A percentile compares a stretch with the other conserved stretches of the same genome.
Conservation (phyloP, 92 coral and sea anemone genomes). For the Desmophyllum pertusum region DNA sequence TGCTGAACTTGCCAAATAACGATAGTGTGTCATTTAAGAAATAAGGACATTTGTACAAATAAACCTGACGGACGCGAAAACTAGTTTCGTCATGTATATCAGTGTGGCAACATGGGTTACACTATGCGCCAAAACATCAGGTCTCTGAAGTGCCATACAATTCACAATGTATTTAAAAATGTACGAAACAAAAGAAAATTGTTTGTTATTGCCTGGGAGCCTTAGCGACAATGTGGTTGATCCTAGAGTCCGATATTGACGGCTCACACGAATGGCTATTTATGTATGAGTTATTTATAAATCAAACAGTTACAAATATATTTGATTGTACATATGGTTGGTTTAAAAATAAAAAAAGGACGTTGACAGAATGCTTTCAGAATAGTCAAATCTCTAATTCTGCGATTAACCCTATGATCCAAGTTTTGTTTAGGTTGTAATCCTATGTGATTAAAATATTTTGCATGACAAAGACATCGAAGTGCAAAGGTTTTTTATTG, state of each 20-base stretch:
- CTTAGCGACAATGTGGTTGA: background rate
- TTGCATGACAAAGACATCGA: constrained; percentile 36
- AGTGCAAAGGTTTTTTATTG: constrained; percentile 5
- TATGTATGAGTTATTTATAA: background rate
- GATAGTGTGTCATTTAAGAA: background rate
- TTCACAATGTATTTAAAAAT: too few species aligned
- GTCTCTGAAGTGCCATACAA: background rate
- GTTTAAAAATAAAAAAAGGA: background rate
- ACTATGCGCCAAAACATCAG: background rate
- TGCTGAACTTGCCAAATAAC: background rate
- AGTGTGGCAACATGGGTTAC: too few species aligned
- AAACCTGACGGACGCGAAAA: too few species aligned
- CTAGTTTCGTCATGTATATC: too few species aligned
- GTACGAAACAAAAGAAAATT: constrained; percentile 4
- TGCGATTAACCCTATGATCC: constrained; percentile 7
- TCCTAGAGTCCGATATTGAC: background rate
- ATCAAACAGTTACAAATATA: background rate
- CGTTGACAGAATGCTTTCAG: background rate
- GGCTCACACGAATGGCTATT: too few species aligned
- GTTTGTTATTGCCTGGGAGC: background rate
- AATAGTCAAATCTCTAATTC: constrained; percentile 20
- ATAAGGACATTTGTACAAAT: too few species aligned
- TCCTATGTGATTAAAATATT: constrained; percentile 31
- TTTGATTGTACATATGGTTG: background rate
- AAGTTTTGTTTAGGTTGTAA: constrained; percentile 1